Evolutionary conservation across 2,888 invertebrate species (phyloP), one percentile per base, ranked within the genome.

Genomic region (Thera britannica): DNA sequence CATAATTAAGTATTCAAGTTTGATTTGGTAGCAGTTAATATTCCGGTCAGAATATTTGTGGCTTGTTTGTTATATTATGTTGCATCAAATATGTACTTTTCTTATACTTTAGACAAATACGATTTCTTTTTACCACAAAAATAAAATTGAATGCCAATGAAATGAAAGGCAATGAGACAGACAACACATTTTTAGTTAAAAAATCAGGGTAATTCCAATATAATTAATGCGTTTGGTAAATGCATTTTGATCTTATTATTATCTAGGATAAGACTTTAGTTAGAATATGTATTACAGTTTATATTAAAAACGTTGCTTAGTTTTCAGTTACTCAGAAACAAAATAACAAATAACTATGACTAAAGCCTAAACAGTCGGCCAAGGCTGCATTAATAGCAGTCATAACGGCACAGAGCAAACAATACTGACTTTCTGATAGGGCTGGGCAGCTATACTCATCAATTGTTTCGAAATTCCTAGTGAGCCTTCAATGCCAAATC

Each of bases 301-400:
- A 9, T 44, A 8, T 58, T 38, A 4, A 52, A 58, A 58, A 34
- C 6, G 48, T 57, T 57, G 12, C 35, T 7, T 9, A 35, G 23
- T 46, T 54, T 57, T 57, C 49, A 62, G 23, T 59, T 55, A 11
- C 38, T 58, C 54, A 35, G 34, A 65, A 65, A 65, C 56, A 51
- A 65, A 60, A 56, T 56, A 57, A 56, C 55, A 59, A 60, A 56
- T 59, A 56, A 49, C 49, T 56, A 60, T 60, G 55, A 57, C 36
- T 58, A 68, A 62, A 57, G 67, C 59, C 67, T 64, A 69, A 58
- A 62, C 80, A 77, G 56, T 78, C 73, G 82, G 82, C 77, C 82
- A 83, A 82, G 82, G 82, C 73, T 75, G 75, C 74, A 68, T 73
- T 79, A 75, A 77, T 73, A 67, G 72, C 72, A 74, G 71, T 75